A percentile compares a stretch with the other conserved stretches of the same genome.
phyloP scores from a whole-genome alignment of 2,888 invertebrate genomes.

The Eupithecia pulchellata region DNA sequence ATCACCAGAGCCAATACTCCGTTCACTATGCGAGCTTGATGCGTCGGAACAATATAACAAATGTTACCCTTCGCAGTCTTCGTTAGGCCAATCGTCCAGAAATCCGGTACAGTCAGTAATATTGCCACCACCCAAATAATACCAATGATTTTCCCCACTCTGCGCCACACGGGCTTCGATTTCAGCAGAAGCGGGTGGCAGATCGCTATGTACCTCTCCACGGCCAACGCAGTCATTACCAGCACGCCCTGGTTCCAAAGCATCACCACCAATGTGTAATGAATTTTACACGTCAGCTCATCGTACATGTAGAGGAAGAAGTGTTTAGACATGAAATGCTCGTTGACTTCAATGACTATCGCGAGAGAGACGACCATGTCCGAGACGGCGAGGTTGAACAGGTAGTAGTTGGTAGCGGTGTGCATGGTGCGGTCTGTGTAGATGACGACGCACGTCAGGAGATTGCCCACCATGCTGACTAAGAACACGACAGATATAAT shows the following conservation, averaged over 20 bases:
- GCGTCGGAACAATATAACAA: slow-evolving; percentile 61
- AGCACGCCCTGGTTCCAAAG: slow-evolving; percentile 67
- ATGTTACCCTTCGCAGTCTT: slow-evolving; percentile 52
- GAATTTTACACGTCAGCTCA: slow-evolving; percentile 58
- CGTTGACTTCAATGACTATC: slow-evolving; percentile 60
- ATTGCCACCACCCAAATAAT: slow-evolving; percentile 62
- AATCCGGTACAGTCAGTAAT: slow-evolving; percentile 59
- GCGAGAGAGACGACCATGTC: slow-evolving; percentile 69
- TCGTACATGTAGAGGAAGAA: slow-evolving; percentile 50
- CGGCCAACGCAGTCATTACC: slow-evolving; percentile 65
- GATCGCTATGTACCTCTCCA: slow-evolving; percentile 67
- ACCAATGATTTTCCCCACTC: slow-evolving; percentile 61
- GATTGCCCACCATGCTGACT: slow-evolving; percentile 63
- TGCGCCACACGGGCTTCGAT: slow-evolving; percentile 54
- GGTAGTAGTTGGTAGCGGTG: slow-evolving; percentile 73
- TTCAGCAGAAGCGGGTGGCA: slow-evolving; percentile 61
- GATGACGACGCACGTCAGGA: slow-evolving; percentile 74
- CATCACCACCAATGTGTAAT: slow-evolving; percentile 58
- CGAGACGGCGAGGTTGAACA: slow-evolving; percentile 72
- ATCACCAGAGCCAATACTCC: slow-evolving; percentile 60
- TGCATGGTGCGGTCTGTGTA: slow-evolving; percentile 72
- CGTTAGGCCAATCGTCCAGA: slow-evolving; percentile 58
- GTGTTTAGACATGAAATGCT: slow-evolving; percentile 47
- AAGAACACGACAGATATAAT: slow-evolving; percentile 55
- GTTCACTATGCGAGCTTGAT: slow-evolving; percentile 56